These are phyloP conservation scores for Alligator sinensis DNA, from an alignment of 2,113 vertebrate genomes.

Conservation along the genomic window DNA sequence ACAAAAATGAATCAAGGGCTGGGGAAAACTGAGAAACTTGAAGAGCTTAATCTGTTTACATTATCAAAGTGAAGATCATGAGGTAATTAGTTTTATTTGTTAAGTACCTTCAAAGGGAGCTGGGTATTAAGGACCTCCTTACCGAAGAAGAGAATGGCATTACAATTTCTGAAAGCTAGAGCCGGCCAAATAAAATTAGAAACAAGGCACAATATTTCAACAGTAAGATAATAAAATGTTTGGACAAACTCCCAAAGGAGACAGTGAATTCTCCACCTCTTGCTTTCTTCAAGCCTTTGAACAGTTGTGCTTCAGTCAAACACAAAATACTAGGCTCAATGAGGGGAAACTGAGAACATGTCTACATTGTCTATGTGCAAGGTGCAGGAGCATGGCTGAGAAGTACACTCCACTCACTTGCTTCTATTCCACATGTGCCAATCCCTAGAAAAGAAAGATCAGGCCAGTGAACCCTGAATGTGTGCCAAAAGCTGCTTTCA, in stretches of 20 bases:
- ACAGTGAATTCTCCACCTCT: not conserved
- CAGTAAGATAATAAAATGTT: not conserved
- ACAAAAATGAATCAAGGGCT: not conserved
- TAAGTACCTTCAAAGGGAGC: not conserved
- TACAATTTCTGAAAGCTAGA: not conserved
- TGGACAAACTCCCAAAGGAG: no score
- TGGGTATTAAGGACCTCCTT: not conserved
- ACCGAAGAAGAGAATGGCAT: not conserved
- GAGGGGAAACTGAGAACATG: not conserved
- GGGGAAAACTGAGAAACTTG: not conserved
- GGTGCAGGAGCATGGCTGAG: no score
- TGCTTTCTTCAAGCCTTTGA: not conserved
- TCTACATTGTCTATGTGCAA: not conserved
- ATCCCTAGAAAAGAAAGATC: no score
- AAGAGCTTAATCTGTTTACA: fast-evolving
- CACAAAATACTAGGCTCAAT: not conserved
- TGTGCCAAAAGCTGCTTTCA: no score
- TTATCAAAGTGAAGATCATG: not conserved
- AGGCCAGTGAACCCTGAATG: no score
- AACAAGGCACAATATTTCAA: fast-evolving
- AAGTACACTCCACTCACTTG: no score
- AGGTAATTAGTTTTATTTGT: not conserved
- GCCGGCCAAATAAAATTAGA: not conserved
- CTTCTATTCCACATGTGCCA: no score
- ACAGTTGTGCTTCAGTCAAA: not conserved